Conservation (phyloP, 2,888 invertebrate species). For the Chromoteleia sp. region DNA sequence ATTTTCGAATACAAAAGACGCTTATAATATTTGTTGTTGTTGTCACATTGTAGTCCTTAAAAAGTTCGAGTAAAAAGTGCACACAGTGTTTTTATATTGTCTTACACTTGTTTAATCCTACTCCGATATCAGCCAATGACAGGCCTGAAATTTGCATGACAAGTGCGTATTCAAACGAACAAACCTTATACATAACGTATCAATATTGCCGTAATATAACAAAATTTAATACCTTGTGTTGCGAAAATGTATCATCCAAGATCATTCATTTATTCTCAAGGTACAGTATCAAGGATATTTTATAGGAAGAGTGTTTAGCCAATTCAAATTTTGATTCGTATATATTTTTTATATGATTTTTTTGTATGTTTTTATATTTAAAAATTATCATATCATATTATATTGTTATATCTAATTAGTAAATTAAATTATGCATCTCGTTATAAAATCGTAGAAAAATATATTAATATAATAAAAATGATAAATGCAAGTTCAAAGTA, state of each 20-base stretch:
- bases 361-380: not conserved
- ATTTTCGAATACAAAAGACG: slow-evolving; percentile 24
- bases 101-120: slow-evolving; percentile 46
- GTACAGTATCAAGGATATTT: slow-evolving; percentile 57
- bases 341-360: not conserved
- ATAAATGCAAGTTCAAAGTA: slow-evolving; percentile 51
- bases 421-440: not conserved
- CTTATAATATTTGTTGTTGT: slow-evolving; percentile 22
- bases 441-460: slow-evolving; percentile 35
- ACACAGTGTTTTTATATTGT: slow-evolving; percentile 22
- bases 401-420: not conserved
- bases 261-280: slow-evolving; percentile 63
- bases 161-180: slow-evolving; percentile 40
- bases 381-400: slow-evolving; percentile 4
- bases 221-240: slow-evolving; percentile 58
- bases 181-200: slow-evolving; percentile 46
- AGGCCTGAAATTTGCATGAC: slow-evolving; percentile 32
- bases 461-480: slow-evolving; percentile 7
- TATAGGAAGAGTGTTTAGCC: slow-evolving; percentile 7
- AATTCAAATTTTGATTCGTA: slow-evolving; percentile 32
- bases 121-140: slow-evolving; percentile 29
- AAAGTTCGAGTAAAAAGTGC: slow-evolving; percentile 39
- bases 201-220: slow-evolving; percentile 64
- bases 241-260: slow-evolving; percentile 59
- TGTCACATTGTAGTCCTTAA: slow-evolving; percentile 11